Evolutionary conservation across 2,113 vertebrate species (phyloP).

Genomic region (Clarias batrachus): DNA sequence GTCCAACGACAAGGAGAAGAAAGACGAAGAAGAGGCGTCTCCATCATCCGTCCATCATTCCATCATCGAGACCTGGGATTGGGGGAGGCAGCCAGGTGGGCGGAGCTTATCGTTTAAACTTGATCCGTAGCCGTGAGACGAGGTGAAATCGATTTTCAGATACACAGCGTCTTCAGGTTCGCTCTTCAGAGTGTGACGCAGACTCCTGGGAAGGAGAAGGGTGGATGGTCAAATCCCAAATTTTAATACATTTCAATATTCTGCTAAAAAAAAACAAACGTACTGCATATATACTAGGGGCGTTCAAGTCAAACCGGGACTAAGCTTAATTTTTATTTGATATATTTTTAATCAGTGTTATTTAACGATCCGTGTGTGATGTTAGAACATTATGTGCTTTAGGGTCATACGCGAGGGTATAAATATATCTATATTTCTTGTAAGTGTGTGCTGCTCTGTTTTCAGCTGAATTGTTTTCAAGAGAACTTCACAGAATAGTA

Average conservation of each 20-base stretch:
- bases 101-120: background rate
- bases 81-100: slow-evolving; percentile 95
- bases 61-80: slow-evolving; percentile 98
- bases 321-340: too few relatives aligned
- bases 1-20: slow-evolving; percentile 92
- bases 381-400: background rate
- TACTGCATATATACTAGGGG: too few relatives aligned
- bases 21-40: slow-evolving; percentile 88
- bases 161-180: background rate
- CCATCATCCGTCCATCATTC: slow-evolving; percentile 80
- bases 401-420: background rate
- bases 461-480: slow-evolving; percentile 28
- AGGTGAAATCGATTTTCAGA: too few relatives aligned
- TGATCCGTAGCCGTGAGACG: background rate
- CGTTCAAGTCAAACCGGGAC: too few relatives aligned
- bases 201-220: background rate
- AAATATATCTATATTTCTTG: background rate
- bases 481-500: slow-evolving; percentile 36
- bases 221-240: too few relatives aligned
- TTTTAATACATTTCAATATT: too few relatives aligned
- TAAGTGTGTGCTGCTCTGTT: background rate
- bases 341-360: too few relatives aligned
- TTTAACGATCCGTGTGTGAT: too few relatives aligned
- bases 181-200: background rate
- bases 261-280: too few relatives aligned